These are phyloP conservation scores for Kryptolebias ocellatus DNA, from an alignment of 2,797 vertebrate species.

Conservation along the genomic window DNA sequence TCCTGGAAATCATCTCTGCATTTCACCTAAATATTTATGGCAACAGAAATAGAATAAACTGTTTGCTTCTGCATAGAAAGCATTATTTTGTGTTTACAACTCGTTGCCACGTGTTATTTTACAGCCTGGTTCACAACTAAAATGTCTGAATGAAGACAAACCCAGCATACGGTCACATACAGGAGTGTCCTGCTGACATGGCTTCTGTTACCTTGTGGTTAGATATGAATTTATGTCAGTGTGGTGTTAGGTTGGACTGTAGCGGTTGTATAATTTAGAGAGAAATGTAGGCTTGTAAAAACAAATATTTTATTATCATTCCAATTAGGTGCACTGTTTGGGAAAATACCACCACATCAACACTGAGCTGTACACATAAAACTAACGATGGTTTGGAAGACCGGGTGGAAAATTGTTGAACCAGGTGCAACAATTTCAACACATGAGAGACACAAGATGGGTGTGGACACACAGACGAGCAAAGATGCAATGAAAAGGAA, in stretches of 20 bases:
- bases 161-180: background rate
- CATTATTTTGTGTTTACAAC: background rate
- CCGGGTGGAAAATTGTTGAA: background rate
- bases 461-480: constrained; percentile 30
- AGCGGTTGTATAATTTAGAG: background rate
- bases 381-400: constrained; percentile 1
- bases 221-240: constrained; percentile 1
- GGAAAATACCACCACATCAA: background rate
- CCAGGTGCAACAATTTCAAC: constrained; percentile 28
- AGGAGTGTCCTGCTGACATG: background rate
- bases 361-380: constrained; percentile 1
- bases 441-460: constrained; percentile 38
- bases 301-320: too few species aligned
- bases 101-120: background rate
- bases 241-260: constrained; percentile 8
- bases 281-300: background rate
- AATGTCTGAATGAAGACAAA: background rate
- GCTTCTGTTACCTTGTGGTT: constrained; percentile 4
- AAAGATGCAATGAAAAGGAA: constrained; percentile 50
- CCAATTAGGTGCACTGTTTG: background rate
- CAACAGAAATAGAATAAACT: background rate
- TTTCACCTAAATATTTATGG: background rate
- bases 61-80: background rate
- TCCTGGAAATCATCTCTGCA: background rate
- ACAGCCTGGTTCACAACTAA: background rate